Evolutionary conservation across 2,113 vertebrate species (phyloP), one percentile per base, ranked within the genome.

Genomic region (Ctenomys sociabilis): DNA sequence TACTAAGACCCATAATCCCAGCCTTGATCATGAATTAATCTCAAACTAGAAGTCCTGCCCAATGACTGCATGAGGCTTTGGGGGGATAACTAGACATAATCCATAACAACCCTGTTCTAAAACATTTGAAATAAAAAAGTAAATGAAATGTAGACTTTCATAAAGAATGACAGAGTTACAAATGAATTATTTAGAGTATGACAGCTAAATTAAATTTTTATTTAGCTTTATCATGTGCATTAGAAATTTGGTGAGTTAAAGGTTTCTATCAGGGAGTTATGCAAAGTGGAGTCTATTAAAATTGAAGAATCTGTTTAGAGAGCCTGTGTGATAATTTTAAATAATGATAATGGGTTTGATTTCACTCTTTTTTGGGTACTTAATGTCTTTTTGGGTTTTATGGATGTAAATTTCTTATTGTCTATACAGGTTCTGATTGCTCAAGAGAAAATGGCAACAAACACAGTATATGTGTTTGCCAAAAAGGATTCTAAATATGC

Each of bases 401-500:
- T 75, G 40, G 28, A 4, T 92, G 0, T 78, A 66, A 78, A 52
- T 82, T 85, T 92, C 22, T 95, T 97, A 24, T 94, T 97, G 92
- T 85, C 40, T 4, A 35, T 94, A 3, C 90, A 99, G 99, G 99
- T 99, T 97, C 99, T 99, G 95, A 99, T 99, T 59, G 99, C 99
- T 89, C 99, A 99, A 97, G 99, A 99, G 93, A 99, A 99, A 97
- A 99, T 99, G 99, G 99, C 99, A 95, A 99, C 99, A 95, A 99
- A 99, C 97, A 99, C 99, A 2, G 99, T 99, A 11, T 99, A 99
- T 93, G 99, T 99, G 95, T 99, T 99, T 97, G 99, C 99, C 92
- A 99, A 99, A 98, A 99, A 99, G 93, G 99, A 99, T 97, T 99
- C 99, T 3, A 99, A 99, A 95, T 99, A 99, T 5, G 99, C 99